Base-by-base conservation (phyloP, 2,888 invertebrate genomes). In the Nipponacmea schrenckii region DNA sequence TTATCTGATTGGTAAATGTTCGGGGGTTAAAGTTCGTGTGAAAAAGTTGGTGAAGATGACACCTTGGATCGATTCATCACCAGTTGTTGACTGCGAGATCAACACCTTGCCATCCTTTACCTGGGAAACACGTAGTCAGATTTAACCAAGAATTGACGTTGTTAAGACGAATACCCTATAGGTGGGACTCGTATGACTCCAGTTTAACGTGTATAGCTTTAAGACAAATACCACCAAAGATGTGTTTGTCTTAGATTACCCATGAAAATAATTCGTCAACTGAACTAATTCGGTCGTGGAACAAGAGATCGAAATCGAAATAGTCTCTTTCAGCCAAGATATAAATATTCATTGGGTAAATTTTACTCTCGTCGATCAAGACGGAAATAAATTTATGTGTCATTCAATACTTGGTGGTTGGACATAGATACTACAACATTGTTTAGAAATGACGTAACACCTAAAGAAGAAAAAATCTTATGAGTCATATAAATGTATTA, bases 41-140 rank as follows among this genome's bases (percentile, higher is more conserved):
- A 56, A 56, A 56, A 56, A 56, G 20, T 56, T 24, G 56, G 56
- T 56, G 56, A 2, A 14, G 24, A 24, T 56, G 56, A 56, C 56
- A 56, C 56, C 56, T 56, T 20, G 56, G 56, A 24, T 56, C 56
- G 56, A 56, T 56, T 56, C 56, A 56, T 56, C 56, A 56, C 56
- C 24, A 56, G 20, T 20, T 56, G 24, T 56, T 56, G 56, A 56
- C 56, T 24, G 20, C 8, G 24, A 56, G 56, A 56, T 56, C 56
- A 56, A 24, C 56, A 56, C n/a, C 56, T 56, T 56, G 20, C 56
- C 56, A 24, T 24, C 56, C 20, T 39, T 24, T 56, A 56, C 24
- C 56, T 56, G 12, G 4, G 20, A 20, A 24, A 56, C 56, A 56
- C 56, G 56, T 56, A 56, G 20, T 24, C 20, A 24, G 56, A 56